These are phyloP conservation scores for Myotis myotis DNA, from an alignment of 2,797 vertebrate genomes.

Conservation along the genomic window DNA sequence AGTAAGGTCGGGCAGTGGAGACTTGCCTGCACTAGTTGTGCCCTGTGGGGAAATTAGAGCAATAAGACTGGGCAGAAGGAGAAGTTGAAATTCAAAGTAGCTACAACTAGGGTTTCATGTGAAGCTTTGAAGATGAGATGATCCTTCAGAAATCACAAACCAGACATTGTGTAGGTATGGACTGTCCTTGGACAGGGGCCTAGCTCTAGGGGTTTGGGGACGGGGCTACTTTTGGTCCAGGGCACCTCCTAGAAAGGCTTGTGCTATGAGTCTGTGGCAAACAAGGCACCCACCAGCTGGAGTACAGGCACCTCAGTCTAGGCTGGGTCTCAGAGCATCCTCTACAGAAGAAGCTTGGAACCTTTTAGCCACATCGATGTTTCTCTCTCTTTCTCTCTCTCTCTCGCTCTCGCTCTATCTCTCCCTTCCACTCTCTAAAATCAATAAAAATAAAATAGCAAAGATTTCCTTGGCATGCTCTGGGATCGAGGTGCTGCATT, in stretches of 20 bases:
- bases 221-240: neutral
- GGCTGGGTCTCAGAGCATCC: neutral
- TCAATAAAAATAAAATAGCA: neutral
- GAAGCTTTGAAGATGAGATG: neutral
- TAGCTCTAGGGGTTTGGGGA: neutral
- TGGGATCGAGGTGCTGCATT: neutral
- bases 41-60: neutral
- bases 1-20: neutral
- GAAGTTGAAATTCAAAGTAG: neutral
- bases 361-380: neutral
- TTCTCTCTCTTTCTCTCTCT: neutral
- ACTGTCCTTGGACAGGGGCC: neutral
- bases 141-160: neutral
- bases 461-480: neutral
- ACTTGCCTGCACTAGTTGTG: too few species aligned
- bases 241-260: neutral
- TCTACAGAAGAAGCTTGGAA: neutral
- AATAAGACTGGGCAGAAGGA: neutral
- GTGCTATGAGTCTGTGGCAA: neutral
- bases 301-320: neutral
- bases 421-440: neutral
- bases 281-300: accelerated
- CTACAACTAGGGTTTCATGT: neutral
- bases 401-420: neutral
- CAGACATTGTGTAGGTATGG: neutral